Base-by-base conservation (phyloP, 2,888 invertebrate species). In the Loripinus fragilis region DNA sequence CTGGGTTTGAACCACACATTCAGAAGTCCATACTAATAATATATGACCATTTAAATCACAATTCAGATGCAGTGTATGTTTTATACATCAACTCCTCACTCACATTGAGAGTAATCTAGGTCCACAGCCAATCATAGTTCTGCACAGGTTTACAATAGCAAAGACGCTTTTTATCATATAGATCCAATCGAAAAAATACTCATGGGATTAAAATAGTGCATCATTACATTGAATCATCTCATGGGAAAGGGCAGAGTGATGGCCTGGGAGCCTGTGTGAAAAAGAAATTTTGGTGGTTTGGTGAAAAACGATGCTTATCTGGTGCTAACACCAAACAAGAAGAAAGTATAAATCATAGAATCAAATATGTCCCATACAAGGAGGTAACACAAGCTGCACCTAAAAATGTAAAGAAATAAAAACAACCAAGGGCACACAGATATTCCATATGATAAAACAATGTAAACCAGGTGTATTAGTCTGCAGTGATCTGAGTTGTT, bases 121-220 rank as follows among this genome's bases (percentile, higher is more conserved):
- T 5, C 74, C 71, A n/a, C 20, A 25, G 2, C 33, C 28, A 2
- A 28, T 80, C 2, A 80, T 71, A 25, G 64, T 68, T 2, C 17
- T 80, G 1, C 80, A 80, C 28, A 25, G 80, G 2, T 74, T 80
- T 28, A 64, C 80, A 80, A 80, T n/a, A 72, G 38, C 35, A 80
- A 80, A 35, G n/a, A n/a, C 28, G 74, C 71, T 23, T 80, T 80
- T 67, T 8, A 48, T 28, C 69, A 80, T 35, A 12, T 80, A 10
- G n/a, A 12, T 2, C 33, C 25, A 7, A 23, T 80, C 2, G 77
- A 77, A 60, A 38, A 71, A 17, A 30, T 35, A 28, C 64, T 77
- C 60, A n/a, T 10, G n/a, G n/a, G 30, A 71, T 80, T 1, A 30
- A 71, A 23, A 17, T 77, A 0, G 35, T 80, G 0, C 71, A 80